Evolutionary conservation across 2,888 invertebrate genomes (phyloP), one percentile per base, ranked within the genome.

Genomic region (Cheilosia vernalis): DNA sequence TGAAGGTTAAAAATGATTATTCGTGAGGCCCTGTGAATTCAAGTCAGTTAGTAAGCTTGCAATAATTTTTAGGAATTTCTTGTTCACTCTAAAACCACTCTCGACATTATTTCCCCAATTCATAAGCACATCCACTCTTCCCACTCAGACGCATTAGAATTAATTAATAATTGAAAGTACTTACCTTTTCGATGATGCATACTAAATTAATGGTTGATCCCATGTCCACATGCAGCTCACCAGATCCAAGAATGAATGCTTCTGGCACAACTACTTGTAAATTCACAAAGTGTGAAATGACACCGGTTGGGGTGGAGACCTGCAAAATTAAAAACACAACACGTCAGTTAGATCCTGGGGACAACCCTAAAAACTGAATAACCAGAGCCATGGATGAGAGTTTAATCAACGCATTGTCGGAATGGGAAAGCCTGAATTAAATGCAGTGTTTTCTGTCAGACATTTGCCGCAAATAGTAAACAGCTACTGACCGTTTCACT

Each of bases 101-200:
- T 2, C n/a, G 2, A 30, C 7, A 30, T 30, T 7, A 30, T 9
- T 37, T 33, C 33, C 9, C 9, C 10, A 13, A 13, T 37, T 37
- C 37, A 13, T 10, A 37, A 37, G 4, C 13, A 13, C 13, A 37
- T 37, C 13, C 37, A 13, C 13, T 37, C 10, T 3, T 37, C 37
- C 3, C 37, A 37, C 10, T 37, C 1, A 37, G 3, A 37, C 37
- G 3, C 13, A 13, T 37, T 24, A 4, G 24, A 21, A 51, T 1
- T 21, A 51, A 24, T 1, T 27, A 15, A 13, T 4, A 24, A 21
- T 9, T 27, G 0, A 30, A 55, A 55, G 19, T 21, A 90, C 93
- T 93, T 92, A 97, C 97, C 95, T 97, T 97, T 93, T 97, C 97
- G 91, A 97, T 97, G 91, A 97, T 95, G 94, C 97, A 97, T 84